phyloP scores from a whole-genome alignment of 2,888 invertebrate species.

The Acleris laterana region DNA sequence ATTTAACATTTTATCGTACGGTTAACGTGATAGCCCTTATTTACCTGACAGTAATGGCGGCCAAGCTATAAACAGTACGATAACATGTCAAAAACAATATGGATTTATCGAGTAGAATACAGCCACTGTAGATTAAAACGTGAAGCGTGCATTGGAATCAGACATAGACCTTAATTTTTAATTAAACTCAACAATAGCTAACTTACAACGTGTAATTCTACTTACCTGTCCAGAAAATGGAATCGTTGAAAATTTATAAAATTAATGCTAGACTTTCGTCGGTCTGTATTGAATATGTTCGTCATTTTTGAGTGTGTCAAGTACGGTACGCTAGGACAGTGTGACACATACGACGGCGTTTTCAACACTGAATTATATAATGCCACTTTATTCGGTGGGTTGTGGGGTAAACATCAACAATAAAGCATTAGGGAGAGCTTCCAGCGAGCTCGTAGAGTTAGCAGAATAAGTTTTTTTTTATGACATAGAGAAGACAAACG shows the following conservation, averaged over 20 bases:
- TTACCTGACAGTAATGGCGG: no score
- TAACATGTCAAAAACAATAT: no score
- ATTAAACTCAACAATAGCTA: no score
- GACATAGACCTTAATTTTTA: no score
- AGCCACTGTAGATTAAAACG: no score
- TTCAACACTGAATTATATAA: slow-evolving; percentile 6
- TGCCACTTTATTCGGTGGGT: slow-evolving; percentile 10
- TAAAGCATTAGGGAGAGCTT: slow-evolving; percentile 27
- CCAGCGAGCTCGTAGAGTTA: slow-evolving; percentile 10
- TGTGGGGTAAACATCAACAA: slow-evolving; percentile 31
- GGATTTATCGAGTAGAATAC: no score
- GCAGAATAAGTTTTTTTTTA: slow-evolving; percentile 14
- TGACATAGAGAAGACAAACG: no score
- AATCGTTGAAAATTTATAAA: slow-evolving; percentile 64
- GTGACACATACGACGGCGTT: not conserved
- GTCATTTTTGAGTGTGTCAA: slow-evolving; percentile 44
- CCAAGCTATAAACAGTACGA: no score
- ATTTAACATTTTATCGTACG: no score
- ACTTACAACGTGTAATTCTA: not conserved
- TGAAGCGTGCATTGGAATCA: no score
- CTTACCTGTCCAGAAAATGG: slow-evolving; percentile 69
- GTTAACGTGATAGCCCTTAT: no score
- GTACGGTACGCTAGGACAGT: not conserved
- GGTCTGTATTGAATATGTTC: slow-evolving; percentile 51
- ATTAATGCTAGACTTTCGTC: slow-evolving; percentile 68